Percentiles rank a stretch among this genome's conserved stretches.
phyloP scores from a whole-genome alignment of 2,888 invertebrate species.

The Eudasyphora cyanicolor region DNA sequence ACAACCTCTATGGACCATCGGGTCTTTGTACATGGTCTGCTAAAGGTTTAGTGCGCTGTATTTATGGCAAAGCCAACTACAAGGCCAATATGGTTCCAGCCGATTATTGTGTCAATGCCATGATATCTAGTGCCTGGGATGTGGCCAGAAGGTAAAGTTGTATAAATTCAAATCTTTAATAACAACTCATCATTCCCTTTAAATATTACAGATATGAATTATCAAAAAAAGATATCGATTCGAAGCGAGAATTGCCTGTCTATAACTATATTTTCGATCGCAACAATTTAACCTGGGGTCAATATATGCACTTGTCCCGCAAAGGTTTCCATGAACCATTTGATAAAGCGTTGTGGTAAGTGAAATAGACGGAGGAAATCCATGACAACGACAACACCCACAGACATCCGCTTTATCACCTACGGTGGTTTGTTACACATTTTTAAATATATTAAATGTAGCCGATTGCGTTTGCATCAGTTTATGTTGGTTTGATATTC shows the following conservation, averaged over 20 bases:
- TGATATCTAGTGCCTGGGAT: constrained; percentile 80
- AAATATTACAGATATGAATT: constrained; percentile 70
- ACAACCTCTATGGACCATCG: constrained; percentile 80
- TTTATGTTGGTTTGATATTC: background rate
- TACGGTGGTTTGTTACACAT: too few species aligned
- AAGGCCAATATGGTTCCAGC: constrained; percentile 80
- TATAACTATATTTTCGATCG: constrained; percentile 80
- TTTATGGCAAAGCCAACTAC: constrained; percentile 76
- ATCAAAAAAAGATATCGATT: constrained; percentile 67
- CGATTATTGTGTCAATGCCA: constrained; percentile 80
- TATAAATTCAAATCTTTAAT: background rate
- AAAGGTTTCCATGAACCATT: constrained; percentile 79
- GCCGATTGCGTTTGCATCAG: background rate
- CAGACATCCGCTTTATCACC: too few species aligned
- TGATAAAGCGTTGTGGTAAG: constrained; percentile 80
- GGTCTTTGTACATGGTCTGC: constrained; percentile 80
- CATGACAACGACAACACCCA: too few species aligned
- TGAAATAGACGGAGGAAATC: constrained; percentile 37
- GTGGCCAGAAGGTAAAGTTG: constrained; percentile 75
- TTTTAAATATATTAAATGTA: background rate
- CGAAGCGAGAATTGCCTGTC: constrained; percentile 77
- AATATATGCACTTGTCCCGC: constrained; percentile 79
- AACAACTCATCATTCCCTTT: too few species aligned
- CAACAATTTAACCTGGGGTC: constrained; percentile 80
- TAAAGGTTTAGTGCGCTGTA: constrained; percentile 79